Percentiles rank a stretch among this genome's conserved stretches.
phyloP scores from a whole-genome alignment of 2,113 vertebrate genomes.

The Syngnathoides biaculeatus region DNA sequence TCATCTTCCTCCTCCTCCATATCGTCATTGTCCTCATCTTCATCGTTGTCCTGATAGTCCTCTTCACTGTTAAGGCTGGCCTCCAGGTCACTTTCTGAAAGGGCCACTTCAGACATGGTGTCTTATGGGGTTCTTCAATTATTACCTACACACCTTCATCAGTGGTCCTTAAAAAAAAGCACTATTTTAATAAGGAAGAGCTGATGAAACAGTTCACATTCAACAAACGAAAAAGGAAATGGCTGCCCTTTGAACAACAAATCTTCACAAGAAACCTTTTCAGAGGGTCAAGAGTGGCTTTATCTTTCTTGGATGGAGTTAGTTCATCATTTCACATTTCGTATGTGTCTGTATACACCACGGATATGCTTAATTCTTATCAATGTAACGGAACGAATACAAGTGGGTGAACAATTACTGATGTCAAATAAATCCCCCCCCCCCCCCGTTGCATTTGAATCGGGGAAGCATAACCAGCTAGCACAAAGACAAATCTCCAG shows the following conservation, averaged over 20 bases:
- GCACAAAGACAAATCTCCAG: not conserved
- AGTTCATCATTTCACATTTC: too few relatives aligned
- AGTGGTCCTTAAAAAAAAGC: slow-evolving; percentile 39
- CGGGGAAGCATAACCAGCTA: not conserved
- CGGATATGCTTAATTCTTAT: too few relatives aligned
- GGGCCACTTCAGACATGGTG: slow-evolving; percentile 97
- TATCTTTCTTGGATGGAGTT: too few relatives aligned
- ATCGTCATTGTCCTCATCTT: slow-evolving; percentile 84
- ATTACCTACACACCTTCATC: slow-evolving; percentile 91
- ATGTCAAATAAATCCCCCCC: not conserved
- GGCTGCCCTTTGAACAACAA: too few relatives aligned
- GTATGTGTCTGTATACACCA: too few relatives aligned
- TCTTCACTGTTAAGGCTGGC: slow-evolving; percentile 91
- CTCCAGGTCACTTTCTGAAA: slow-evolving; percentile 97
- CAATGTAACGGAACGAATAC: too few relatives aligned
- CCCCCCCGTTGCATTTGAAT: not conserved
- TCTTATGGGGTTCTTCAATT: slow-evolving; percentile 79
- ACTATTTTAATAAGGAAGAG: not conserved
- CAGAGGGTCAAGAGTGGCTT: too few relatives aligned
- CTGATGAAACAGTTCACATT: not conserved
- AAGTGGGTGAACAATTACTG: too few relatives aligned
- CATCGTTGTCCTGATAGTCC: slow-evolving; percentile 86
- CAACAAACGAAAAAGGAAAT: too few relatives aligned
- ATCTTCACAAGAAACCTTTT: too few relatives aligned
- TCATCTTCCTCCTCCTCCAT: slow-evolving; percentile 77